phyloP scores from a whole-genome alignment of 2,113 vertebrate genomes.

The pig (Sus scrofa) region DNA sequence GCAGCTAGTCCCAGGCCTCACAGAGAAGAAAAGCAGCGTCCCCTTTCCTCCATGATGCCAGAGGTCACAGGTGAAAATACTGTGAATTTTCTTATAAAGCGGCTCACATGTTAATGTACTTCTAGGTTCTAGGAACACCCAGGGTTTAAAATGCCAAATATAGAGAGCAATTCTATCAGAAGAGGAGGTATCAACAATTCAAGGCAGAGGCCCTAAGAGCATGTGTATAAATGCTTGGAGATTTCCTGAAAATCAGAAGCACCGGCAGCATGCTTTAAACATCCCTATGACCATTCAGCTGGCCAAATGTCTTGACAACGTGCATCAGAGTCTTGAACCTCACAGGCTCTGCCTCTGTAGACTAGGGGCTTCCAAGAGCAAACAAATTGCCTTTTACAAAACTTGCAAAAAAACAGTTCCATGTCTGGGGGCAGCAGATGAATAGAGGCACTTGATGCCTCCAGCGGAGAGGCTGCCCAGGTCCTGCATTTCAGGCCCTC shows the following conservation, averaged over 20 bases:
- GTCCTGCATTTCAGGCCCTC: background rate
- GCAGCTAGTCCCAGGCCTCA: background rate
- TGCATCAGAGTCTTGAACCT: background rate
- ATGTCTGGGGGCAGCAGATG: background rate
- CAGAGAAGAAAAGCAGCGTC: fast-evolving
- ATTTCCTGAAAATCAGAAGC: background rate
- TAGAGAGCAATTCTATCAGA: background rate
- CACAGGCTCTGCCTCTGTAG: background rate
- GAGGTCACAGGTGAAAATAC: background rate
- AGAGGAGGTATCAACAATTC: background rate
- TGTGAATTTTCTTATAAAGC: background rate
- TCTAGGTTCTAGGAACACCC: background rate
- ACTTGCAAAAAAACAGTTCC: background rate
- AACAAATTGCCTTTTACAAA: background rate
- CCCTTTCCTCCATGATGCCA: background rate
- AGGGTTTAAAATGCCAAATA: background rate
- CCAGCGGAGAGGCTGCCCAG: background rate
- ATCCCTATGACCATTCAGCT: background rate
- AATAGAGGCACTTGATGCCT: background rate
- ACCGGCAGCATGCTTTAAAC: background rate
- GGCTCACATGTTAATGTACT: fast-evolving
- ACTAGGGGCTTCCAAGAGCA: background rate
- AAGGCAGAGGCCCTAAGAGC: background rate
- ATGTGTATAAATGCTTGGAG: fast-evolving
- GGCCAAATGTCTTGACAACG: background rate